A percentile compares a stretch with the other conserved stretches of the same genome.
Conservation (phyloP, 2,797 vertebrate species). For the Kryptopterus vitreolus region DNA sequence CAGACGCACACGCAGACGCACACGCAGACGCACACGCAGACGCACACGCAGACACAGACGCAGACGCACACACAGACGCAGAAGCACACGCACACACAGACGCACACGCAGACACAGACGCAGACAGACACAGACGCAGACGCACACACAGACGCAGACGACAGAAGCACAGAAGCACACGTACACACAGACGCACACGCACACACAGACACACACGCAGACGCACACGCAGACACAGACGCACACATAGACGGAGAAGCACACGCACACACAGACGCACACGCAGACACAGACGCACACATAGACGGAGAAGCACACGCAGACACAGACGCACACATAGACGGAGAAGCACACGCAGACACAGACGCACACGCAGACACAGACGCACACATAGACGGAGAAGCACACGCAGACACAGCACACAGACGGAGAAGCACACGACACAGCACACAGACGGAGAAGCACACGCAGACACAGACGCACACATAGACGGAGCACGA, state of each 20-base stretch:
- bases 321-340: constrained; percentile 1
- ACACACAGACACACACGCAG: too few species aligned
- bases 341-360: constrained; percentile 49
- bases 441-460: too few species aligned
- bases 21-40: constrained; percentile 41
- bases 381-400: constrained; percentile 29
- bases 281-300: constrained; percentile 44
- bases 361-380: too few species aligned
- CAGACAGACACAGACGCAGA: too few species aligned
- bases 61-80: constrained; percentile 25
- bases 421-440: constrained; percentile 44
- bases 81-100: constrained; percentile 39
- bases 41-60: too few species aligned
- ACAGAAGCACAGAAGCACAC: constrained; percentile 37
- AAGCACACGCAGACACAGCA: constrained; percentile 29
- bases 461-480: constrained; percentile 36
- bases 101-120: constrained; percentile 35
- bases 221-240: constrained; percentile 34
- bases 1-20: constrained; percentile 37
- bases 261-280: neutral
- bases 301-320: too few species aligned
- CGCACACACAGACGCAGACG: constrained; percentile 29
- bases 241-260: too few species aligned
- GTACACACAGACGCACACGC: constrained; percentile 38
- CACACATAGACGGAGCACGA: too few species aligned